Conservation (phyloP, 2,113 vertebrate genomes). For the Scopus umbretta region DNA sequence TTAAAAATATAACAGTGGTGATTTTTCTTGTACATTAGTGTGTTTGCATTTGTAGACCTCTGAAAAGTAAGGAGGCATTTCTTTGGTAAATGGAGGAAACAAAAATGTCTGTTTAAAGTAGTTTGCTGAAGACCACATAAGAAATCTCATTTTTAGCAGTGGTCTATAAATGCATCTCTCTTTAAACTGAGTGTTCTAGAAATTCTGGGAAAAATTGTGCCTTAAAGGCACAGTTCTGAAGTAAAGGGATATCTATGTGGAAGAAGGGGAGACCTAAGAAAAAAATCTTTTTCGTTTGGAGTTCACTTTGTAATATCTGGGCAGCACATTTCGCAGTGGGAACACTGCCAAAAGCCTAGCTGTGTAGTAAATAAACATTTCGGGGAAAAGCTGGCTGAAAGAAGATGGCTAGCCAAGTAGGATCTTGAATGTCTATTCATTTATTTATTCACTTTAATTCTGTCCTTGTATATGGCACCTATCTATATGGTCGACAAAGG, state of each 20-base stretch:
- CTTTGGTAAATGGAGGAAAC: neutral
- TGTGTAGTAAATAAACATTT: constrained; percentile 62
- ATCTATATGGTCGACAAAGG: fast-evolving
- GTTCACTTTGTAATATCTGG: constrained; percentile 50
- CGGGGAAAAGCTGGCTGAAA: constrained; percentile 3
- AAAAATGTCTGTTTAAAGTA: neutral
- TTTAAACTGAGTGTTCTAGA: neutral
- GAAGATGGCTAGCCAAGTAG: neutral
- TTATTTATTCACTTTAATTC: neutral
- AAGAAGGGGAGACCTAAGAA: neutral
- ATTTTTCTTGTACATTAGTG: neutral
- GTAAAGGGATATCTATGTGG: neutral
- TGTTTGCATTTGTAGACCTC: neutral
- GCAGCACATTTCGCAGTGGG: constrained; percentile 49
- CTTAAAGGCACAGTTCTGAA: neutral
- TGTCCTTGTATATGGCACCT: fast-evolving
- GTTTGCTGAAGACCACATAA: neutral
- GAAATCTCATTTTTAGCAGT: neutral
- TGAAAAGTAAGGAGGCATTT: neutral
- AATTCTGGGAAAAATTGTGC: neutral
- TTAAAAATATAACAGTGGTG: neutral
- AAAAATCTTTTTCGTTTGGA: neutral
- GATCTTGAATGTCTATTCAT: neutral
- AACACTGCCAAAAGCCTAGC: constrained; percentile 36
- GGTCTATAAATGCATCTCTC: neutral